These are phyloP conservation scores for Nerophis lumbriciformis DNA, from an alignment of 2,113 vertebrate species.

Conservation along the genomic window DNA sequence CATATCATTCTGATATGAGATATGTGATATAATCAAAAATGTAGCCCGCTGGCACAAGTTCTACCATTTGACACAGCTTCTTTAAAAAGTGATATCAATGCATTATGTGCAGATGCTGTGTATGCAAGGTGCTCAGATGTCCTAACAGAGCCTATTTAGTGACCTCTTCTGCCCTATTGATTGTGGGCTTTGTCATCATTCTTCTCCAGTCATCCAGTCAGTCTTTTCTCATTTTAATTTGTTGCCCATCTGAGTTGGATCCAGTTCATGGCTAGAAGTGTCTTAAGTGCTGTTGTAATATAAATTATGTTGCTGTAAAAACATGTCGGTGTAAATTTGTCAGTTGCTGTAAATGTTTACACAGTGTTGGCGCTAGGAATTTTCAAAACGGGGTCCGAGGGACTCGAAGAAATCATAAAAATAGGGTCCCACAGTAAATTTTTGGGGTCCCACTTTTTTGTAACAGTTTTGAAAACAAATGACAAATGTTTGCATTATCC, in stretches of 20 bases:
- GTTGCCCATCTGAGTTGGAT: not conserved
- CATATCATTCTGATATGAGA: not conserved
- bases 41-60: not conserved
- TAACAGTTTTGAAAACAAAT: too few species aligned
- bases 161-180: slow-evolving; percentile 4
- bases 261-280: not conserved
- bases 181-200: not conserved
- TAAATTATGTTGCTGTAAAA: not conserved
- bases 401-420: too few species aligned
- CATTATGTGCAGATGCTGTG: not conserved
- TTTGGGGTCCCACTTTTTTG: too few species aligned
- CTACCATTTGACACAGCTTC: not conserved
- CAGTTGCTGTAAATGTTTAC: not conserved
- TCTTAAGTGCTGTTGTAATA: not conserved
- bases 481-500: too few species aligned
- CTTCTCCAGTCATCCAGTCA: slow-evolving; percentile 1
- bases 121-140: not conserved
- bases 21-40: not conserved
- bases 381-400: too few species aligned
- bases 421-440: too few species aligned
- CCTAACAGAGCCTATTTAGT: not conserved
- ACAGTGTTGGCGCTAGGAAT: too few species aligned
- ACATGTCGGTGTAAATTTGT: not conserved
- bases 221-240: not conserved
- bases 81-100: not conserved